These are phyloP conservation scores for Valencia hispanica DNA, from an alignment of 2,797 vertebrate genomes.

Conservation along the genomic window DNA sequence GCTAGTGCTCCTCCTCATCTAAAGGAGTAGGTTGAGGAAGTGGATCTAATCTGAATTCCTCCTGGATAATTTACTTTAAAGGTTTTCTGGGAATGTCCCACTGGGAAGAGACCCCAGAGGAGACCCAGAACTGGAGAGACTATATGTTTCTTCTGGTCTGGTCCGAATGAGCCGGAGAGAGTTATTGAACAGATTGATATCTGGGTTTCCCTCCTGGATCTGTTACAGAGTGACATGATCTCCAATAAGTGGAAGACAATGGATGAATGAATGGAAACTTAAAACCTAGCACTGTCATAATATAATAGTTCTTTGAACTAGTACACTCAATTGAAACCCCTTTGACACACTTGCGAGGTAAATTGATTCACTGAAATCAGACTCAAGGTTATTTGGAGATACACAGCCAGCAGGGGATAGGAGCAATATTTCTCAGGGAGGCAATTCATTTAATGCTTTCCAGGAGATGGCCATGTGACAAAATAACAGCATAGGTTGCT, in stretches of 20 bases:
- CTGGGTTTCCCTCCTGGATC: neutral
- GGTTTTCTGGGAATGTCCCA: neutral
- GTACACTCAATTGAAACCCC: neutral
- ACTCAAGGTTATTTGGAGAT: neutral
- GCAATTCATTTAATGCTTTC: neutral
- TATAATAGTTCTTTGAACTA: neutral
- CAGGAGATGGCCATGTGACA: neutral
- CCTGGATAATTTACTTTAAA: neutral
- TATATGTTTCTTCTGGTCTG: neutral
- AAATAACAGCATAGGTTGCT: neutral
- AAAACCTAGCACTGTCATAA: slow-evolving; percentile 3
- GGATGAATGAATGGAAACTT: neutral
- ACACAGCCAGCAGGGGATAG: neutral
- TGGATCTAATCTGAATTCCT: neutral
- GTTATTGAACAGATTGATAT: neutral
- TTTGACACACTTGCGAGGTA: neutral
- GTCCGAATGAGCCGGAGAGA: neutral
- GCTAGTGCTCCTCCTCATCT: neutral
- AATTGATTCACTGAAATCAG: neutral
- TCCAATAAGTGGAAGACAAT: neutral
- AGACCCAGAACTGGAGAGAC: neutral
- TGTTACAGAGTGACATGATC: neutral
- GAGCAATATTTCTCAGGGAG: neutral
- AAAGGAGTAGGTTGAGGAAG: neutral
- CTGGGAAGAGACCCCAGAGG: neutral